Conservation (phyloP, 2,888 invertebrate genomes). For the Apodemia zela region DNA sequence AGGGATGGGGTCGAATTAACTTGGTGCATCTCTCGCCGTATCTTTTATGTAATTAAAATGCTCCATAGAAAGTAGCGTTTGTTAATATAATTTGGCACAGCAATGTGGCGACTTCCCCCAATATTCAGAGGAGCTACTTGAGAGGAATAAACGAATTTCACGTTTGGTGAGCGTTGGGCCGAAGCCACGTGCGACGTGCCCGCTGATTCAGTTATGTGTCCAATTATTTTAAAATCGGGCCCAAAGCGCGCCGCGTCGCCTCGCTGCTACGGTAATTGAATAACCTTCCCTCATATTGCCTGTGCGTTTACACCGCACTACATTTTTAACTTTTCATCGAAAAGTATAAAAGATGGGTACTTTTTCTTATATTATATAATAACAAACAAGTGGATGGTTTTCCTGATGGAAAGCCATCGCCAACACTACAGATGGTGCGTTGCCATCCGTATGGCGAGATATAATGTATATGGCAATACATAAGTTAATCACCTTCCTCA, state of each 20-base stretch:
- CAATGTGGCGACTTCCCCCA: neutral
- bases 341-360: too few relatives aligned
- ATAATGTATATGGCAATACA: too few relatives aligned
- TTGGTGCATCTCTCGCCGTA: too few relatives aligned
- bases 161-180: neutral
- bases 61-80: too few relatives aligned
- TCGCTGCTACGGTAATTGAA: constrained; percentile 42
- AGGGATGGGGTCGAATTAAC: too few relatives aligned
- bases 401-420: too few relatives aligned
- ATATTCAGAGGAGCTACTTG: neutral
- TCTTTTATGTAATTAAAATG: too few relatives aligned
- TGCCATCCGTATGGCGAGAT: too few relatives aligned
- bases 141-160: neutral
- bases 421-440: too few relatives aligned
- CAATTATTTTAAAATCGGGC: constrained; percentile 57
- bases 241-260: constrained; percentile 37
- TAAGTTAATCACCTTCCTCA: too few relatives aligned
- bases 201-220: constrained; percentile 44
- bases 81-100: neutral
- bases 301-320: constrained; percentile 18
- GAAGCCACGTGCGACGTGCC: neutral
- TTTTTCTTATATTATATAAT: too few relatives aligned
- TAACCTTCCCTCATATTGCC: constrained; percentile 35
- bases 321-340: constrained; percentile 13
- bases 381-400: too few relatives aligned